These are phyloP conservation scores for Phyllotreta cruciferae DNA, from an alignment of 2,888 invertebrate genomes.

Conservation along the genomic window DNA sequence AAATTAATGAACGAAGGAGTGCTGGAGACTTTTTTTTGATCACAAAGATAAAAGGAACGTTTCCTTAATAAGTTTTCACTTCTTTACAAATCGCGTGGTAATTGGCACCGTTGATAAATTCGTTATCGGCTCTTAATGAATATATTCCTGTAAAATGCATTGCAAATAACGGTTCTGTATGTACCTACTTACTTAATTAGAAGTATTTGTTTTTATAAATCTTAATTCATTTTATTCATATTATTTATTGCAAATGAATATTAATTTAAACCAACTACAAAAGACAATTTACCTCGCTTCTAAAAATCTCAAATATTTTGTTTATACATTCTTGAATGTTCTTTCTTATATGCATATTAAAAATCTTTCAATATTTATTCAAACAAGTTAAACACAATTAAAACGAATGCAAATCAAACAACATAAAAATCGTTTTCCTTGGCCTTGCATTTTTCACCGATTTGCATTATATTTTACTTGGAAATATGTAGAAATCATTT, in stretches of 20 bases:
- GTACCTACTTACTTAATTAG: too few species aligned
- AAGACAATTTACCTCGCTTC: too few species aligned
- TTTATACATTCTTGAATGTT: slow-evolving; percentile 1
- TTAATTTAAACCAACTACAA: too few species aligned
- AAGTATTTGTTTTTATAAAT: background rate
- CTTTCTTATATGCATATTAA: background rate
- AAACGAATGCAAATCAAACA: background rate
- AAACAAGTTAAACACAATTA: slow-evolving; percentile 15
- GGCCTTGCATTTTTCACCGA: slow-evolving; percentile 14
- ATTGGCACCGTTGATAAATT: slow-evolving; percentile 15
- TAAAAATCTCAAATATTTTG: slow-evolving; percentile 14
- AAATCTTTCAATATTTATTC: background rate
- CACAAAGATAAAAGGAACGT: slow-evolving; percentile 24
- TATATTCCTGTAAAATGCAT: background rate
- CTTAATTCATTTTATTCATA: background rate
- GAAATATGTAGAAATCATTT: background rate
- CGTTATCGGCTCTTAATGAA: slow-evolving; percentile 10
- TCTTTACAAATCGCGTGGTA: slow-evolving; percentile 19
- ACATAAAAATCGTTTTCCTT: slow-evolving; percentile 11
- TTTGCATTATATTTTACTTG: slow-evolving; percentile 8
- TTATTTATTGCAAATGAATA: too few species aligned
- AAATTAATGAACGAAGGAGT: slow-evolving; percentile 29
- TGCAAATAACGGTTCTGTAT: too few species aligned
- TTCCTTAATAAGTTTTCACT: slow-evolving; percentile 26
- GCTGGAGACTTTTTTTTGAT: slow-evolving; percentile 24